phyloP scores from a whole-genome alignment of 2,113 vertebrate species.

The Sula dactylatra region DNA sequence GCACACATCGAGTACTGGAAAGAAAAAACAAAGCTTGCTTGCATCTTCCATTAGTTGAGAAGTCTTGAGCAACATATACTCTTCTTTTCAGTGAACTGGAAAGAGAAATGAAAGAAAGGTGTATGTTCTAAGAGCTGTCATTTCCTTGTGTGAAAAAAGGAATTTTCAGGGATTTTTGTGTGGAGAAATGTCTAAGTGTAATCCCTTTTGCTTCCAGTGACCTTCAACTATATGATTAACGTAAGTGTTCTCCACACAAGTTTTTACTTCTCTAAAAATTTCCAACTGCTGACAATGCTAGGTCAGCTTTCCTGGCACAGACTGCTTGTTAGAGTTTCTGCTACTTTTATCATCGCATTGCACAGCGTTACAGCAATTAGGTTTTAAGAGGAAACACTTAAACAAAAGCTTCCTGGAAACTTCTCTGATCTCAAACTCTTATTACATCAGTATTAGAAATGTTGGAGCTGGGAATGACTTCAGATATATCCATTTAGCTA shows the following conservation, averaged over 20 bases:
- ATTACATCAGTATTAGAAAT: neutral
- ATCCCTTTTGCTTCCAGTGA: neutral
- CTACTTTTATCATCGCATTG: neutral
- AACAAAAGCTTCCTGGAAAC: neutral
- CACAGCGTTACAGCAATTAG: neutral
- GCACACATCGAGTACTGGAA: neutral
- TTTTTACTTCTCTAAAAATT: neutral
- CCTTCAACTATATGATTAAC: neutral
- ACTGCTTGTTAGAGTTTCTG: neutral
- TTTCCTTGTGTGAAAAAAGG: neutral
- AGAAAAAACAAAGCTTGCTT: neutral
- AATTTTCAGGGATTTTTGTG: neutral
- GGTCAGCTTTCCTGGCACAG: neutral
- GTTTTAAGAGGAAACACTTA: neutral
- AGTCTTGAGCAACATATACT: neutral
- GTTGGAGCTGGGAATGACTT: neutral
- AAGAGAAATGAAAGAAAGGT: neutral
- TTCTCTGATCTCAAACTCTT: neutral
- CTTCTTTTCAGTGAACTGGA: neutral
- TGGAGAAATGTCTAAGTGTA: neutral
- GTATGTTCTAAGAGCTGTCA: neutral
- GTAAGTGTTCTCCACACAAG: neutral
- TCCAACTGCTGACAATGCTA: neutral
- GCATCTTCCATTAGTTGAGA: neutral
- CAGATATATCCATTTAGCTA: neutral